Evolutionary conservation across 2,113 vertebrate genomes (phyloP), one percentile per base, ranked within the genome.

Genomic region (Romanogobio albipinnatus): DNA sequence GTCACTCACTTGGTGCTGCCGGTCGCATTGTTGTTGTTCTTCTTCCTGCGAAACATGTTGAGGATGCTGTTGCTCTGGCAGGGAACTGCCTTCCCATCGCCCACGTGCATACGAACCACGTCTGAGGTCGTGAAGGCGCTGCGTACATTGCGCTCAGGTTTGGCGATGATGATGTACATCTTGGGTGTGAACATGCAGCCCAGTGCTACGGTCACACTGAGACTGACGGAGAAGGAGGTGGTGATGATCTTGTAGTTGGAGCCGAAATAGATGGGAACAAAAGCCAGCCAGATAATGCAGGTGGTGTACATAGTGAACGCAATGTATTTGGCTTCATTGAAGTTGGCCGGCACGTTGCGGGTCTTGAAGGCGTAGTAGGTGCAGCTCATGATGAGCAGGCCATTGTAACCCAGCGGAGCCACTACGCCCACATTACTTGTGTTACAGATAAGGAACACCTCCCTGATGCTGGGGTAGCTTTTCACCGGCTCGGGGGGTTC

Each of bases 171-270:
- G 94, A 99, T 99, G 93, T 99, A 99, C 96, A 99, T 99, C 94
- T 99, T 99, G 85, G 98, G 98, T 4, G 97, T 98, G 95, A 99
- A 99, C 98, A 99, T 99, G 94, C 98, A 99, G 62, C 98, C 95
- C 92, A 99, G 95, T 0, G 98, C 98, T 89, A 99, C 98, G 0
- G 98, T 99, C 22, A 99, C 97, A 0, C 98, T 99, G 87, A 99
- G 95, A 91, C 98, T 99, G 90, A 99, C 98, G 0, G 98, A 99
- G 86, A 99, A 99, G 77, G 98, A 99, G 19, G 98, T 99, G 45
- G 98, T 99, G 92, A 99, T 99, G 92, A 99, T 99, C 94, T 99
- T 99, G 95, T 99, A 99, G 94, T 99, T 99, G 94, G 98, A 99
- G 88, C 98, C 98, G 1, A 99, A 99, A 90, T 99, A 99, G 89